Evolutionary conservation across 23 tunicate genomes (phyloP).

Genomic region (Trididemnum nubilum): DNA sequence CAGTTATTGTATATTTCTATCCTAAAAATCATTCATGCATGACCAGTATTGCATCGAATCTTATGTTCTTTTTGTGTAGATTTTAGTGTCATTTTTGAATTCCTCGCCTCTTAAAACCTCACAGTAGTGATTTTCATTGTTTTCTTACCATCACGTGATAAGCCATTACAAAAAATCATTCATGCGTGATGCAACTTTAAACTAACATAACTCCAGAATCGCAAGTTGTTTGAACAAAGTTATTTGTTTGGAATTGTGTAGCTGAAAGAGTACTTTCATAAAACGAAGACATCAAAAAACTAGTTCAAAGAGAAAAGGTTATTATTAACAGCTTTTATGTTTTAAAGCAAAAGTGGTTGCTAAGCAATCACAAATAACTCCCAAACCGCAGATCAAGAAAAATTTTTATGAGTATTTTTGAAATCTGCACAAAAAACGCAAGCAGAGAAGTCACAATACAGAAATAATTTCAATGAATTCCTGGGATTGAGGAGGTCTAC

Average conservation of each 20-base stretch:
- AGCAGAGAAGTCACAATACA: constrained; percentile 15
- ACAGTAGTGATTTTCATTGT: too few species aligned
- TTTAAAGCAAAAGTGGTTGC: constrained; percentile 1
- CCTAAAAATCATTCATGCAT: too few species aligned
- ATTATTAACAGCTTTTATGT: not conserved
- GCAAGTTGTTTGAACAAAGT: too few species aligned
- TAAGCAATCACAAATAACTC: constrained; percentile 6
- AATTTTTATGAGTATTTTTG: constrained; percentile 13
- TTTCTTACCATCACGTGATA: too few species aligned
- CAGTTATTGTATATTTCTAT: too few species aligned
- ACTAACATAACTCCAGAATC: too few species aligned
- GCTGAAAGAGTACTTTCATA: constrained; percentile 2
- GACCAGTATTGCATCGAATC: too few species aligned
- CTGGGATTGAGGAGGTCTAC: not conserved
- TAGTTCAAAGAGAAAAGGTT: not conserved
- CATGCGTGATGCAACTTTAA: too few species aligned
- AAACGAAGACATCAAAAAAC: not conserved
- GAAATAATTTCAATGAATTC: not conserved
- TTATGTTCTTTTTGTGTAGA: too few species aligned
- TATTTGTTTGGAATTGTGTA: not conserved
- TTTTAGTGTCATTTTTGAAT: too few species aligned
- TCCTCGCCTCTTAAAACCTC: too few species aligned
- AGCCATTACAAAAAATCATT: too few species aligned
- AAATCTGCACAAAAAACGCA: constrained; percentile 1
- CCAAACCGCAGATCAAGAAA: not conserved